These are phyloP conservation scores for Caenorhabditis briggsae DNA, from an alignment of 1,140 invertebrate genomes.

Conservation along the genomic window DNA sequence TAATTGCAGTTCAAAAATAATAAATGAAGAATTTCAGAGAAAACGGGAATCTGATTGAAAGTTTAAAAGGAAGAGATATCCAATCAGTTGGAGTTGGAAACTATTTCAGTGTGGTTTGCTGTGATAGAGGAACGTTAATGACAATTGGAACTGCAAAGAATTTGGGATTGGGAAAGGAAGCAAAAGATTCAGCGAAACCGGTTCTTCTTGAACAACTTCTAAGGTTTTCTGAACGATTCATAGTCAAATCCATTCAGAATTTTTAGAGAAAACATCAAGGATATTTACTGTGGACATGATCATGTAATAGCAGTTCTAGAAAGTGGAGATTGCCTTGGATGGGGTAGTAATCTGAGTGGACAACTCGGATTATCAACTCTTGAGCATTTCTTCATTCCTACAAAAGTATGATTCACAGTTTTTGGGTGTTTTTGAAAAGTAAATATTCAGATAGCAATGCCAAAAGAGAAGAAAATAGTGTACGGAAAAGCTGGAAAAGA, in stretches of 20 bases:
- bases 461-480: constrained; percentile 76
- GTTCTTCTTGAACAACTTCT: constrained; percentile 80
- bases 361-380: constrained; percentile 83
- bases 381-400: constrained; percentile 79
- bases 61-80: constrained; percentile 53
- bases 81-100: constrained; percentile 53
- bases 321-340: constrained; percentile 83
- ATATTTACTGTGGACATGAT: constrained; percentile 82
- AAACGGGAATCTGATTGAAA: constrained; percentile 12
- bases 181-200: constrained; percentile 81
- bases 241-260: neutral
- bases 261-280: constrained; percentile 82
- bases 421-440: neutral
- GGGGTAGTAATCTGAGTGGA: constrained; percentile 83
- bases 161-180: constrained; percentile 83
- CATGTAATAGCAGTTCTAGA: constrained; percentile 82
- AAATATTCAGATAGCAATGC: constrained; percentile 43
- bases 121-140: constrained; percentile 83
- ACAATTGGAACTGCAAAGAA: constrained; percentile 84
- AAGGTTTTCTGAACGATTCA: neutral
- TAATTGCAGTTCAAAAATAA: neutral
- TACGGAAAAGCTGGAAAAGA: constrained; percentile 83
- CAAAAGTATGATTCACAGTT: constrained; percentile 57
- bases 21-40: constrained; percentile 30
- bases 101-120: constrained; percentile 82